A percentile compares a stretch with the other conserved stretches of the same genome.
phyloP scores from a whole-genome alignment of 2,888 invertebrate genomes.

The Morpho deidamia region DNA sequence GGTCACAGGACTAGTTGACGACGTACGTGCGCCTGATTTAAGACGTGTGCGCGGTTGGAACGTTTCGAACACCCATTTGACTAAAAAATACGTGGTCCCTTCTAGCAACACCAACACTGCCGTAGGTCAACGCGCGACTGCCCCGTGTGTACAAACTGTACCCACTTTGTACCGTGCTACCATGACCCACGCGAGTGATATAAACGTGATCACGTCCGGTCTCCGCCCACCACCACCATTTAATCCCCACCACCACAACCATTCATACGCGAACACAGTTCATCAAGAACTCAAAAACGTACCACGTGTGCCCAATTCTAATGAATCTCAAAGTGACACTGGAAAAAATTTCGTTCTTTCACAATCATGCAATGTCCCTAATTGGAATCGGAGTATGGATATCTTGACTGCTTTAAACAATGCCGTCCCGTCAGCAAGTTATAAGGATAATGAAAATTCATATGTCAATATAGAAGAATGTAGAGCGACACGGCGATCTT shows the following conservation, averaged over 20 bases:
- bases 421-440: constrained; percentile 3
- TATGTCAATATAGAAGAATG: neutral
- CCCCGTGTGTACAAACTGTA: neutral
- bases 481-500: neutral
- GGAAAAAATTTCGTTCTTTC: neutral
- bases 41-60: too few relatives aligned
- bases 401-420: constrained; percentile 2
- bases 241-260: neutral
- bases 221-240: constrained; percentile 1
- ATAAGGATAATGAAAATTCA: neutral
- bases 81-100: too few relatives aligned
- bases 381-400: constrained; percentile 4
- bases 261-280: neutral
- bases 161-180: neutral
- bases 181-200: neutral
- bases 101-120: too few relatives aligned
- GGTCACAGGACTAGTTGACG: too few relatives aligned
- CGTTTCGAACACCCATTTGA: too few relatives aligned
- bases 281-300: neutral
- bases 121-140: neutral
- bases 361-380: neutral
- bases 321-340: neutral
- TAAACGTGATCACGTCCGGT: neutral
- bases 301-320: too few relatives aligned
- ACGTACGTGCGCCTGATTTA: too few relatives aligned